Percentiles rank a stretch among this genome's conserved stretches.
phyloP scores from a whole-genome alignment of 2,888 invertebrate species.

The Philereme transversata region DNA sequence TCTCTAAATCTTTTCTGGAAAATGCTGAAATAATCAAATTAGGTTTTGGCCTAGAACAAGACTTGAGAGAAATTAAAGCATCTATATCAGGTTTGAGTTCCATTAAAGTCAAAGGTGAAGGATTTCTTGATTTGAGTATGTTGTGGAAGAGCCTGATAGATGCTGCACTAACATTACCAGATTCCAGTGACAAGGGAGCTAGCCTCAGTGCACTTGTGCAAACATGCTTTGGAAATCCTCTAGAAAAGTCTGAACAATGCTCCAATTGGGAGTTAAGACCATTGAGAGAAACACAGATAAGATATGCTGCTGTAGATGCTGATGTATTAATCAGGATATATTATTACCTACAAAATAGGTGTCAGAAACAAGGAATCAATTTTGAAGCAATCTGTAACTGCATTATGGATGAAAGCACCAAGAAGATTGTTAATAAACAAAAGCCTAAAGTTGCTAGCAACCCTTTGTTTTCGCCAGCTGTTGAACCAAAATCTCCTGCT shows the following conservation, averaged over 20 bases:
- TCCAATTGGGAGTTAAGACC: constrained; percentile 96
- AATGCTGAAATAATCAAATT: constrained; percentile 92
- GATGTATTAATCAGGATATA: constrained; percentile 93
- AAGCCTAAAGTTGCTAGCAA: constrained; percentile 61
- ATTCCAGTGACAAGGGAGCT: constrained; percentile 76
- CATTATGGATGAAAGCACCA: constrained; percentile 81
- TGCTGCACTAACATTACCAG: constrained; percentile 63
- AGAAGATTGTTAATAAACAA: constrained; percentile 64
- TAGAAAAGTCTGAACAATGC: constrained; percentile 95
- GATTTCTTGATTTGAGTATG: constrained; percentile 69
- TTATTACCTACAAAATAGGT: constrained; percentile 82
- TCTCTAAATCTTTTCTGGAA: constrained; percentile 87
- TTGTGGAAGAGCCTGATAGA: constrained; percentile 71
- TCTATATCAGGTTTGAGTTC: constrained; percentile 67
- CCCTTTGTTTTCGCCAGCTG: constrained; percentile 41
- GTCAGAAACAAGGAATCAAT: constrained; percentile 78
- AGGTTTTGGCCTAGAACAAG: constrained; percentile 84
- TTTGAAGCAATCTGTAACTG: constrained; percentile 86
- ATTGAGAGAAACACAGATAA: constrained; percentile 89
- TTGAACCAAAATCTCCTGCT: constrained; percentile 48
- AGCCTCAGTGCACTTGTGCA: constrained; percentile 90
- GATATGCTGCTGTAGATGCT: constrained; percentile 95
- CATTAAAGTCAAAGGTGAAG: constrained; percentile 76
- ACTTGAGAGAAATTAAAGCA: constrained; percentile 74
- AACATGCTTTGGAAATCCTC: constrained; percentile 88